Conservation (phyloP, 2,113 vertebrate species). For the Plestiodon gilberti region DNA sequence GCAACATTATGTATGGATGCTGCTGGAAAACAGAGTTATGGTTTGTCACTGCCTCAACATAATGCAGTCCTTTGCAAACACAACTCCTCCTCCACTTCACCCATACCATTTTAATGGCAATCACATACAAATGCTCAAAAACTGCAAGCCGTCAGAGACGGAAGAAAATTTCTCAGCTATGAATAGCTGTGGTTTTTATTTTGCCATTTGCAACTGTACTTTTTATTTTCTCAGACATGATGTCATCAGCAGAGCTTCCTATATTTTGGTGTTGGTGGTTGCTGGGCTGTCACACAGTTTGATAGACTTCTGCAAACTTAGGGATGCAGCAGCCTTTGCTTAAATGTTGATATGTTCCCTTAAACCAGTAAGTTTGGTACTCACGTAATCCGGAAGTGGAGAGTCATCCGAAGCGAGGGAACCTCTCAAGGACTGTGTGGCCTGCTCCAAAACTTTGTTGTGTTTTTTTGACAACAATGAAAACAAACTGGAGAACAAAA, state of each 20-base stretch:
- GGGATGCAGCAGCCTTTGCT: slow-evolving; percentile 1
- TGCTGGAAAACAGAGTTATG: not conserved
- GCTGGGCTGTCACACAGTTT: slow-evolving; percentile 27
- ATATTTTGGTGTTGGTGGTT: slow-evolving; percentile 49
- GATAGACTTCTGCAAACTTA: slow-evolving; percentile 46
- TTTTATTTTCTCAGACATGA: slow-evolving; percentile 50
- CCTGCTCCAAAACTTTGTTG: slow-evolving; percentile 98
- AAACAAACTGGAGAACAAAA: slow-evolving; percentile 85
- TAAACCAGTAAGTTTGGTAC: slow-evolving; percentile 68
- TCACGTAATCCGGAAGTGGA: slow-evolving; percentile 95
- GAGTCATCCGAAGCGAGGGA: slow-evolving; percentile 80
- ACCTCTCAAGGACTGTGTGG: slow-evolving; percentile 91
- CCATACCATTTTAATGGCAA: not conserved
- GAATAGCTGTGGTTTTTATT: slow-evolving; percentile 52
- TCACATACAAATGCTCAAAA: slow-evolving; percentile 19
- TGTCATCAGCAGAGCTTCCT: slow-evolving; percentile 62
- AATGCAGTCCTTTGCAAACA: not conserved
- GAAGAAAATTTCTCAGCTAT: slow-evolving; percentile 28
- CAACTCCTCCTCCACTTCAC: too few species aligned
- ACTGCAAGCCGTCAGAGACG: not conserved
- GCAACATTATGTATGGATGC: not conserved
- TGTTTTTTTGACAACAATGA: slow-evolving; percentile 98
- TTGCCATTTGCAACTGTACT: slow-evolving; percentile 42
- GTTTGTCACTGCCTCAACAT: not conserved
- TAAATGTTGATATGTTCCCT: slow-evolving; percentile 30